Base-by-base conservation (phyloP, 2,797 vertebrate genomes). In the Hafferia zeledoni region DNA sequence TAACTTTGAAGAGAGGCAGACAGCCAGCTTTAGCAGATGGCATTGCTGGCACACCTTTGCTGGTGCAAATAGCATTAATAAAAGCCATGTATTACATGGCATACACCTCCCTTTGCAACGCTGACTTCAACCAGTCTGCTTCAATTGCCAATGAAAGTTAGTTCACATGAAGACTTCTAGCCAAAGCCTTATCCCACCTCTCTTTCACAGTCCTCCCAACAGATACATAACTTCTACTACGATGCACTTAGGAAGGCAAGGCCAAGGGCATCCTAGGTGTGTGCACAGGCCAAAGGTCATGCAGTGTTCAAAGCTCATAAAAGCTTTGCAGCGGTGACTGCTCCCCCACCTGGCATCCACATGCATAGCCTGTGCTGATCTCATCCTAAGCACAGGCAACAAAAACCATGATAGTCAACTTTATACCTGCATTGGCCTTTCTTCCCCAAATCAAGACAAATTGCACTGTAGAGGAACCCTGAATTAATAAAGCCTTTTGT, bases 331-430 rank as follows among this genome's bases (percentile, higher is more conserved):
- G 35, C n/a, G 3, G 3, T 33, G 25, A 37, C 31, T 44, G 16
- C 31, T 72, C 8, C 9, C 35, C 22, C 14, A 4, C 41, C 25
- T 56, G 25, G 5, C 52, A 27, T 56, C 37, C 30, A 53, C 13
- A 6, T 6, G 6, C 41, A 41, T 10, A 53, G 3, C 16, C 25
- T 37, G 9, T 23, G 23, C 59, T 68, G 37, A 65, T 43, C 57
- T 64, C 4, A 2, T 71, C 43, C 37, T 71, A 67, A 80, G 56
- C 22, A 41, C 39, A 68, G 30, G 24, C 35, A 83, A 39, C 0
- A 0, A 72, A 90, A 65, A 2, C 0, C 2, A 1, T 17, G 1
- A 18, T 33, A 76, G 10, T n/a, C 5, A 35, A 9, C 16, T 78
- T 75, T 43, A 74, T 0, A 2, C 6, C 25, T 65, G 13, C 11